phyloP scores from a whole-genome alignment of 2,797 vertebrate species.

The Jordanella pulchra region DNA sequence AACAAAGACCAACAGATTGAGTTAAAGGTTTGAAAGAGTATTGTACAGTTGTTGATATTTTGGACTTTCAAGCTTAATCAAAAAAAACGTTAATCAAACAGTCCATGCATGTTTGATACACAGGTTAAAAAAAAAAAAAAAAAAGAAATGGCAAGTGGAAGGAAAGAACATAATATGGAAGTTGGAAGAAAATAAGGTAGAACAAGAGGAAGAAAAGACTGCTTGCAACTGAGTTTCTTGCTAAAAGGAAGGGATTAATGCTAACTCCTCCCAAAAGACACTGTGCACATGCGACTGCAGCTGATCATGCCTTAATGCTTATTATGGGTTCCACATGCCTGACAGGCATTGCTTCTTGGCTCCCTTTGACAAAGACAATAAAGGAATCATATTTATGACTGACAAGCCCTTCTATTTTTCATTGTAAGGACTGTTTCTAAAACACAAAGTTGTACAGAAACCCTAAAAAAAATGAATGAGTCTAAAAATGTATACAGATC shows the following conservation, averaged over 20 bases:
- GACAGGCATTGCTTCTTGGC: constrained; percentile 27
- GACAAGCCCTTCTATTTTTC: not conserved
- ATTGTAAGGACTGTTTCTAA: not conserved
- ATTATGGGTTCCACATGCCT: constrained; percentile 61
- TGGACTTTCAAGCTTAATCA: not conserved
- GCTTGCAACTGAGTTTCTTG: constrained; percentile 45
- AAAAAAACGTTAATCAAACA: not conserved
- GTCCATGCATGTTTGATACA: not conserved
- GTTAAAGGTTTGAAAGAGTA: not conserved
- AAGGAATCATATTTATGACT: constrained; percentile 1
- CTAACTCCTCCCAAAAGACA: constrained; percentile 45
- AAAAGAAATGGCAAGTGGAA: not conserved
- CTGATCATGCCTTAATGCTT: constrained; percentile 72
- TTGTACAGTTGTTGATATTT: not conserved
- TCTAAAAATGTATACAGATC: not conserved
- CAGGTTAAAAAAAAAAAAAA: not conserved
- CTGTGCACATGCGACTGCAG: constrained; percentile 52
- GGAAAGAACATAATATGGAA: not conserved
- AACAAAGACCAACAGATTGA: not conserved
- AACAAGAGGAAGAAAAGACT: constrained; percentile 29
- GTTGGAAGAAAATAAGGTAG: constrained; percentile 3
- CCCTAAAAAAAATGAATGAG: not conserved
- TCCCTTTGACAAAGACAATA: constrained; percentile 17
- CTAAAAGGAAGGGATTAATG: constrained; percentile 58
- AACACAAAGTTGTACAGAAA: not conserved